These are phyloP conservation scores for Piaya cayana DNA, from an alignment of 2,113 vertebrate species.

Conservation along the genomic window DNA sequence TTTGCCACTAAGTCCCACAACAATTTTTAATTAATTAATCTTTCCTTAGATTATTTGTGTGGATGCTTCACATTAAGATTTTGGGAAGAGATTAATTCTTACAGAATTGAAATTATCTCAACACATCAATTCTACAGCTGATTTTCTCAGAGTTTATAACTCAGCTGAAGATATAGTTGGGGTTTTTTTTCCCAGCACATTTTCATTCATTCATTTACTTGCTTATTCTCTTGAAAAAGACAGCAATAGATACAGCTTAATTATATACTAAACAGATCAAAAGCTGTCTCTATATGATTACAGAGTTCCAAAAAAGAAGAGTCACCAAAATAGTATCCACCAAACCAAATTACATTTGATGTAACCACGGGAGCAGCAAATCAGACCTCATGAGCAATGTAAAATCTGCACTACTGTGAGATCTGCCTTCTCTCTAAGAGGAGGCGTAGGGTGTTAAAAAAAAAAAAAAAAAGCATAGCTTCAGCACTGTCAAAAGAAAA, in stretches of 20 bases:
- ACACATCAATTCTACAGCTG: neutral
- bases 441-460: neutral
- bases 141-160: constrained; percentile 40
- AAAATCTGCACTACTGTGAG: neutral
- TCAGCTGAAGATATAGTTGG: neutral
- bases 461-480: neutral
- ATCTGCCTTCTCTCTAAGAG: neutral
- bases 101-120: constrained; percentile 19
- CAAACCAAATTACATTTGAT: constrained; percentile 20
- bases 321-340: constrained; percentile 45
- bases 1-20: neutral
- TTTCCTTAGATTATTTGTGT: neutral
- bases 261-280: constrained; percentile 31
- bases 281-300: constrained; percentile 35
- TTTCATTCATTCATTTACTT: neutral
- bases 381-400: neutral
- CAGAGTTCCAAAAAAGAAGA: constrained; percentile 28
- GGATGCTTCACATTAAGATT: neutral
- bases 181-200: neutral
- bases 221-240: neutral
- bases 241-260: constrained; percentile 23
- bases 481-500: neutral
- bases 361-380: constrained; percentile 17
- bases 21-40: neutral
- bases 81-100: constrained; percentile 12